A percentile compares a stretch with the other conserved stretches of the same genome.
Evolutionary conservation across 2,888 invertebrate species (phyloP).

Genomic region (Helobdella robusta): DNA sequence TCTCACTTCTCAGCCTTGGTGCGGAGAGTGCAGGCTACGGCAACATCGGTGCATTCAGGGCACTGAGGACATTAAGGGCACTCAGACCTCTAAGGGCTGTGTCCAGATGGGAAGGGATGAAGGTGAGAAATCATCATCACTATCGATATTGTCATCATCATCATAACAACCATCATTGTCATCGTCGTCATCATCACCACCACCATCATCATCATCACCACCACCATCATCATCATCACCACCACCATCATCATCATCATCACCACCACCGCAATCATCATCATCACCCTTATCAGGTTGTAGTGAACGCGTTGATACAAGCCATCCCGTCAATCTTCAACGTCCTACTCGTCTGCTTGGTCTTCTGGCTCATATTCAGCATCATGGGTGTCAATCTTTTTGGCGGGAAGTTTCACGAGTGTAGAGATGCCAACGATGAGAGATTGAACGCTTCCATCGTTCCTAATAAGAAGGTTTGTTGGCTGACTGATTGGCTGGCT

Average conservation of each 20-base stretch:
- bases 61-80: conserved; percentile 95
- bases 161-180: no score
- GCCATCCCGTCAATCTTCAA: conserved; percentile 99
- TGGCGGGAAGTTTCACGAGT: conserved; percentile 54
- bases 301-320: conserved; percentile 95
- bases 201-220: conserved; percentile 4
- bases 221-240: no score
- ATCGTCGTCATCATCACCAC: conserved; percentile 6
- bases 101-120: conserved; percentile 99
- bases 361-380: conserved; percentile 98
- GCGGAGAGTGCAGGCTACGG: conserved; percentile 70
- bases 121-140: conserved; percentile 56
- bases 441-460: conserved; percentile 72
- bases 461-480: conserved; percentile 74
- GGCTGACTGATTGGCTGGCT: no score
- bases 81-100: conserved; percentile 94
- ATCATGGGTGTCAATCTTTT: conserved; percentile 98
- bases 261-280: no score
- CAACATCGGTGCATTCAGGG: conserved; percentile 97
- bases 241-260: no score
- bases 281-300: no score
- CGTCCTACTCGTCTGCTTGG: conserved; percentile 94
- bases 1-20: conserved; percentile 79
- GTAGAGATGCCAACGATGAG: conserved; percentile 53
- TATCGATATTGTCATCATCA: not conserved